Base-by-base conservation (phyloP, 2,888 invertebrate species). In the Ichneumoninae sp. region DNA sequence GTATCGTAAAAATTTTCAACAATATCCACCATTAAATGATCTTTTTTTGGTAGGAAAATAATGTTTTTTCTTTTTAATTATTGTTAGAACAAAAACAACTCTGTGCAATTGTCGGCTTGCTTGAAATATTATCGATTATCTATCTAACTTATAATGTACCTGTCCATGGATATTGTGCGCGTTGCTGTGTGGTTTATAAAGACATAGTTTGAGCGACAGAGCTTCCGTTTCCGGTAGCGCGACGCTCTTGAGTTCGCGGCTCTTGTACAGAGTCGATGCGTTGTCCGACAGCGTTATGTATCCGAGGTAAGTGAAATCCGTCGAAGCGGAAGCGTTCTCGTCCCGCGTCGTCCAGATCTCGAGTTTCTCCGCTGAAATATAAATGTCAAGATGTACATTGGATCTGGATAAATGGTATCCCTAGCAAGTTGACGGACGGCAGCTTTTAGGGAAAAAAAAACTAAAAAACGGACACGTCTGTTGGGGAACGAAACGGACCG, bases 161-260 rank as follows among this genome's bases (percentile, higher is more conserved):
- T 99, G 98, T 90, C 97, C 96, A 87, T 96, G 95, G 33, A 95
- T 94, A 94, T 98, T 98, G 90, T 96, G 96, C 85, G 96, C 96
- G 91, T 98, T 98, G 76, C 95, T 94, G 93, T 98, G 97, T 86
- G 98, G 97, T 89, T 96, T 96, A 86, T 98, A 97, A 7, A 99
- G 94, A 87, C 97, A 96, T 52, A 99, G 94, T 93, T 98, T 98
- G 0, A 99, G 95, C 92, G 97, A 97, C 19, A 95, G 94, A 6
- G 96, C 97, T 60, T 95, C 95, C 66, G 96, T 96, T 36, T 95
- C 96, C 85, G 97, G 97, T 19, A 99, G 96, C 40, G 97, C 96
- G 10, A 97, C 97, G 81, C 97, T 97, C 93, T 97, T 97, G 52
- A 97, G 94, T 91, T 97, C 97, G 65, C 97, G 94, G 66, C 97